Evolutionary conservation across 1,140 invertebrate genomes (phyloP).

Genomic region (Ceratoteleas bidentatus): DNA sequence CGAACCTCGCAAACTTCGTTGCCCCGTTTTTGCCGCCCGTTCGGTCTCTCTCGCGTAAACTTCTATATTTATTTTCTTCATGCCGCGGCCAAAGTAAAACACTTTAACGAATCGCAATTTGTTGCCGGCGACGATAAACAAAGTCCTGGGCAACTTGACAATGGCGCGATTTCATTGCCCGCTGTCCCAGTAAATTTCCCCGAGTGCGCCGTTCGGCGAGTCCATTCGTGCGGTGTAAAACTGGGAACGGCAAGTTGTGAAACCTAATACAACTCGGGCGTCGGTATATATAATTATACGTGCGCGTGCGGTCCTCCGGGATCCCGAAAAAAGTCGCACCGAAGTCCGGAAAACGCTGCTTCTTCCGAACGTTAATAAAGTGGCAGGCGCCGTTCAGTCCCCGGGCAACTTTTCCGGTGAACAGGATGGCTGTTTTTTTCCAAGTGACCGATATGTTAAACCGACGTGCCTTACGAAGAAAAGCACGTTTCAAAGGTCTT

Average conservation of each 20-base stretch:
- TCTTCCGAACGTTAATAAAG: conserved; percentile 38
- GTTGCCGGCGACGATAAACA: conserved; percentile 30
- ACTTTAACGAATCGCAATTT: conserved; percentile 42
- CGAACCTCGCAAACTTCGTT: no score
- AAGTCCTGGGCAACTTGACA: conserved; percentile 28
- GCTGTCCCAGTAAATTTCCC: conserved; percentile 24
- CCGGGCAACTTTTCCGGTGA: conserved; percentile 11
- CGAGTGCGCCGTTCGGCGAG: conserved; percentile 18
- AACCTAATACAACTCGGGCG: conserved; percentile 36
- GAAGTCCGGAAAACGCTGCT: conserved; percentile 16
- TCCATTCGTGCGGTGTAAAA: conserved; percentile 25
- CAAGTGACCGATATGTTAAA: no score
- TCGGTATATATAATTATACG: conserved; percentile 36
- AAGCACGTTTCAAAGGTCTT: no score
- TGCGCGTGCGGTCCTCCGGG: conserved; percentile 5
- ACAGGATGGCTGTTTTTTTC: no score
- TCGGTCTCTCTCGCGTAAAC: neutral
- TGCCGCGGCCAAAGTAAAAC: conserved; percentile 27
- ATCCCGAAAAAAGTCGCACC: conserved; percentile 9
- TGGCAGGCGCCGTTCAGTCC: conserved; percentile 22
- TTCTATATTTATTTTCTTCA: conserved; percentile 32
- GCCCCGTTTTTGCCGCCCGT: no score
- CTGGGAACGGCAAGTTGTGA: conserved; percentile 16
- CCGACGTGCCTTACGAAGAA: no score
- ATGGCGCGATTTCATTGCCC: conserved; percentile 15